Conservation (phyloP, 2,888 invertebrate genomes). For the Cephalotes varians region DNA sequence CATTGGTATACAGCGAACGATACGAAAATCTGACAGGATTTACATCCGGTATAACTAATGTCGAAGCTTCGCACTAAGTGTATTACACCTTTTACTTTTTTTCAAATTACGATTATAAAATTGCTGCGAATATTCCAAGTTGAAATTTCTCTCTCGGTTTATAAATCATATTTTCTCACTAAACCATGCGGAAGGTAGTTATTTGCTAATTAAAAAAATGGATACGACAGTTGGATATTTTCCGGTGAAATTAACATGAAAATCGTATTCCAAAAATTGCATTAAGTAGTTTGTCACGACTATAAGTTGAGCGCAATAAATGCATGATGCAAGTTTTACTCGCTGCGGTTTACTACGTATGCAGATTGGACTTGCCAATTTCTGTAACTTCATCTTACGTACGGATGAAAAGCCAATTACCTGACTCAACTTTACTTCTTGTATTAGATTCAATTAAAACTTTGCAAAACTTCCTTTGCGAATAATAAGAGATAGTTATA, state of each 20-base stretch:
- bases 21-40: constrained; percentile 54
- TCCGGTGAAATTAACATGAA: neutral
- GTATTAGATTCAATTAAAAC: constrained; percentile 60
- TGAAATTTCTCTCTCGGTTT: neutral
- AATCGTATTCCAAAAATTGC: neutral
- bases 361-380: constrained; percentile 51
- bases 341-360: constrained; percentile 43
- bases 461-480: constrained; percentile 24
- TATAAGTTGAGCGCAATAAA: neutral
- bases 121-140: neutral
- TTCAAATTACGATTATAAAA: neutral
- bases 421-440: constrained; percentile 33
- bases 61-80: constrained; percentile 5
- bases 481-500: constrained; percentile 14
- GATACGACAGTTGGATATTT: neutral
- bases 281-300: constrained; percentile 9
- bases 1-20: neutral
- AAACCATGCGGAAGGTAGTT: neutral
- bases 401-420: constrained; percentile 35
- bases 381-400: constrained; percentile 41
- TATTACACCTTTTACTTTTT: neutral
- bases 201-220: neutral
- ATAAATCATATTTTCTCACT: neutral
- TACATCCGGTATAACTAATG: neutral
- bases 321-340: constrained; percentile 19